phyloP scores from a whole-genome alignment of 2,797 vertebrate species.

The Novumbra hubbsi region DNA sequence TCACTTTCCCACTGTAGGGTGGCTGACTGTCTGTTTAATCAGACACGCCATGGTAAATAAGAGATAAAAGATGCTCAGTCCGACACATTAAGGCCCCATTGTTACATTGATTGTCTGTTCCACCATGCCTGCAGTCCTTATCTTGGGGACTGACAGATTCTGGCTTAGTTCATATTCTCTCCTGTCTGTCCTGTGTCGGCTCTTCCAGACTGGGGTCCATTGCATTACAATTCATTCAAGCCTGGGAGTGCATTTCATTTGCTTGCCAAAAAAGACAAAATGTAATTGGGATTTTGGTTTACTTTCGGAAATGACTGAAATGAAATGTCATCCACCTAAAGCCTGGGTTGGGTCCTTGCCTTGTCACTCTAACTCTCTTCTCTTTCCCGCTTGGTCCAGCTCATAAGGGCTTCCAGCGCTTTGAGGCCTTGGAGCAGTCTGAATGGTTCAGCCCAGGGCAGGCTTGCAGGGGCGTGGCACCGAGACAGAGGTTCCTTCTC shows the following conservation, averaged over 20 bases:
- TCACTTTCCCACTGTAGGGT: constrained; percentile 9
- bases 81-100: neutral
- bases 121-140: neutral
- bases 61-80: constrained; percentile 4
- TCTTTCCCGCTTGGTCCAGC: constrained; percentile 62
- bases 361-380: neutral
- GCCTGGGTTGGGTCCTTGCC: neutral
- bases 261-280: neutral
- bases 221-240: neutral
- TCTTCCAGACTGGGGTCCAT: neutral
- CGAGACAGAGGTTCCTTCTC: constrained; percentile 90
- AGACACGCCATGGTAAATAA: constrained; percentile 19
- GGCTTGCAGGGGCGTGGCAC: constrained; percentile 69
- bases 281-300: neutral
- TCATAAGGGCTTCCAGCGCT: constrained; percentile 93
- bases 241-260: neutral
- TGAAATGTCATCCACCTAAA: neutral
- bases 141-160: neutral
- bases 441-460: constrained; percentile 68
- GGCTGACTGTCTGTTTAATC: constrained; percentile 15
- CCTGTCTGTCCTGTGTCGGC: constrained; percentile 21
- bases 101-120: neutral
- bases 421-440: constrained; percentile 88
- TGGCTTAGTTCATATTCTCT: constrained; percentile 3
- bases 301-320: neutral